Evolutionary conservation across 2,113 vertebrate genomes (phyloP).

Genomic region (Nannospalax galili): DNA sequence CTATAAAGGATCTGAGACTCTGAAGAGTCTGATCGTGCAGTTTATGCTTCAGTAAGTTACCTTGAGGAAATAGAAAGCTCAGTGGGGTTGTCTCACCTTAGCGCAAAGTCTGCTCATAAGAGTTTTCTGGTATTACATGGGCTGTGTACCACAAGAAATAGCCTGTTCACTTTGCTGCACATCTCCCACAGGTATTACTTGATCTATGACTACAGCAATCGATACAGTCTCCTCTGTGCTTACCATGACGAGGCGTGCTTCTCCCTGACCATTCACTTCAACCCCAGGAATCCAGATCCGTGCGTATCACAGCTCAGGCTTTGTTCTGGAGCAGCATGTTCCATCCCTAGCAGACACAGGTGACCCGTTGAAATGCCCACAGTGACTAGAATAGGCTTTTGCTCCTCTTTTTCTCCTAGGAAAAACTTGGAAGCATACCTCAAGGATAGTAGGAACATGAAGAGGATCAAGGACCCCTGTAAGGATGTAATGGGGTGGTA

Average conservation of each 20-base stretch:
- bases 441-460: constrained; percentile 90
- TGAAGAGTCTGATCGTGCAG: constrained; percentile 86
- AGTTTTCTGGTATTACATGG: background rate
- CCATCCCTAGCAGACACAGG: background rate
- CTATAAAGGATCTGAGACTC: constrained; percentile 81
- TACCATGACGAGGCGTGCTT: constrained; percentile 92
- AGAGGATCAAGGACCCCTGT: constrained; percentile 88
- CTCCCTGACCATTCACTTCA: constrained; percentile 87
- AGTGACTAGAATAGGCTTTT: no score
- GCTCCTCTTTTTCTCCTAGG: constrained; percentile 77
- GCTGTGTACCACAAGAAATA: background rate
- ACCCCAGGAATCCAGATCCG: constrained; percentile 82
- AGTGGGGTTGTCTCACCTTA: no score
- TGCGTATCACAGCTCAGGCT: constrained; percentile 63
- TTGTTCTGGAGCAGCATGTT: background rate
- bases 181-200: constrained; percentile 87
- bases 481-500: constrained; percentile 66
- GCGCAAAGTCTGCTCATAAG: background rate
- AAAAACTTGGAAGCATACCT: constrained; percentile 15
- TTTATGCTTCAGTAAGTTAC: constrained; percentile 88
- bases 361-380: background rate
- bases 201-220: constrained; percentile 90
- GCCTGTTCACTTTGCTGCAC: background rate
- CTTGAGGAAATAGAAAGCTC: background rate
- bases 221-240: constrained; percentile 87